These are phyloP conservation scores for Desmophyllum pertusum DNA, from an alignment of 92 coral and sea anemone genomes.

Conservation along the genomic window DNA sequence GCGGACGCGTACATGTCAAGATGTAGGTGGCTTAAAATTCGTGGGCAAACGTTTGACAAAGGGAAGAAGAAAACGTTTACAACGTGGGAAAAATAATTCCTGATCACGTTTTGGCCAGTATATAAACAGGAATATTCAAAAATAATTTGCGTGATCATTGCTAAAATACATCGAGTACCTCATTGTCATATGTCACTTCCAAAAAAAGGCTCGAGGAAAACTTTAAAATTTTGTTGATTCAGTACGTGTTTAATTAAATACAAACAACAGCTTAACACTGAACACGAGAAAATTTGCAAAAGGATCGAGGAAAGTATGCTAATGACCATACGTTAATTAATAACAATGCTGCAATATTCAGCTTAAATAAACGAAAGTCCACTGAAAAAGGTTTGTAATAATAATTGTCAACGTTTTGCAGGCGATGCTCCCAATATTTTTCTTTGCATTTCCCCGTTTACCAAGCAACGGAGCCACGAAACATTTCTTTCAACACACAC, in stretches of 20 bases:
- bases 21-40: not conserved
- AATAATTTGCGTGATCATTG: not conserved
- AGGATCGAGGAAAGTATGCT: not conserved
- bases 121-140: too few species aligned
- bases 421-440: not conserved
- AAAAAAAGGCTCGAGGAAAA: not conserved
- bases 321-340: not conserved
- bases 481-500: not conserved
- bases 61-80: not conserved
- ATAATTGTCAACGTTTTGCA: too few species aligned
- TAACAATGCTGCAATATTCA: not conserved
- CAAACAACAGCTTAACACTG: not conserved
- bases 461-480: not conserved
- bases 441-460: not conserved
- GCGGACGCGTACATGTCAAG: too few species aligned
- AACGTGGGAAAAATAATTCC: not conserved
- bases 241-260: not conserved
- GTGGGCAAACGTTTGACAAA: not conserved
- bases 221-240: not conserved
- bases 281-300: not conserved
- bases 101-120: not conserved
- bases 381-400: too few species aligned
- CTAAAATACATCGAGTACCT: not conserved
- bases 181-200: not conserved
- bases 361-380: too few species aligned